Evolutionary conservation across 2,888 invertebrate species (phyloP), one percentile per base, ranked within the genome.

Genomic region (Cephus sareptanus): DNA sequence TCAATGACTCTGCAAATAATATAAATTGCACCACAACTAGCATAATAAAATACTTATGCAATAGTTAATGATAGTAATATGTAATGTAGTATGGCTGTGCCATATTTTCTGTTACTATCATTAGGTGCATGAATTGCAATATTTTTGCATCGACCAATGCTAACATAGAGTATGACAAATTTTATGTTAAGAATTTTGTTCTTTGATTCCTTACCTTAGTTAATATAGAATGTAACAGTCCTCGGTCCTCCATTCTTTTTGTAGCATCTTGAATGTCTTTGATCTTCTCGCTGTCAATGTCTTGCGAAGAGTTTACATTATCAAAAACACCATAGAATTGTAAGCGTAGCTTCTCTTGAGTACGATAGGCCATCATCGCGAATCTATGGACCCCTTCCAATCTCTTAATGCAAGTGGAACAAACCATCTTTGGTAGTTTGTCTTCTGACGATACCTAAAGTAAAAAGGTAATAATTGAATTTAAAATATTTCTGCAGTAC

Each of bases 381-480:
- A 95, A 95, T 78, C 94, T 93, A 89, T 95, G 95, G 77, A 95
- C 94, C 75, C 93, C 93, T 86, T 95, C 94, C 83, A 95, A 88
- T 91, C 94, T 94, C 76, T 93, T 93, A 83, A 94, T 94, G 86
- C 95, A 95, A 81, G 93, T 92, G 77, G 93, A 92, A 87, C 95
- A 95, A 84, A 95, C 94, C 92, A 94, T 94, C 92, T 95, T 95
- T 11, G 95, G 94, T 82, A 95, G 91, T 85, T 93, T 94, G 88
- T 95, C 95, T 88, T 95, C 94, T 85, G 93, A 92, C 76, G 94
- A 93, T 79, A 95, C 93, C 95, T 95, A 89, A 76, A 89, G 73
- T 23, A 56, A 9, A 56, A 56, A 56, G 9, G 2, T 56, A 56
- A 23, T 23, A 2, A 56, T 23, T 56, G 9, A 23, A 56, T 56